Evolutionary conservation across 2,113 vertebrate genomes (phyloP), one percentile per base, ranked within the genome.

Genomic region (Monopterus albus): DNA sequence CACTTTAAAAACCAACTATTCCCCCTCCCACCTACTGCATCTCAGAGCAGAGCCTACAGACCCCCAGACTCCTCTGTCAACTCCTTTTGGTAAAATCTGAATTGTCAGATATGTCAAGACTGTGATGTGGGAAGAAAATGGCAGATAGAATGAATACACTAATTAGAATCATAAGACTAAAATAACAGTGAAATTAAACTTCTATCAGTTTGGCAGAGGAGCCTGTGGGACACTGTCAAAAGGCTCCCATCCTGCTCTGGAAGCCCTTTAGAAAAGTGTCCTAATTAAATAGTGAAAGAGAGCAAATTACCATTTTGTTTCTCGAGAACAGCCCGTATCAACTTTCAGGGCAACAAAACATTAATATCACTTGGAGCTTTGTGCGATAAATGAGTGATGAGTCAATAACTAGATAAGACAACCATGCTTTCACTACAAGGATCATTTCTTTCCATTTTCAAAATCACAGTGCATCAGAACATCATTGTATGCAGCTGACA

Each of bases 371-470:
- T 74, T 35, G 31, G 29, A 59, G 63, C 45, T 45, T 3, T 29
- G 47, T 31, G 17, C 53, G 78, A 78, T 70, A 61, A 69, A 80
- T 64, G 75, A 82, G 29, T 58, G 73, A 85, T 53, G 73, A 60
- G 55, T 77, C 69, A 56, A 62, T 71, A 64, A 73, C 42, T 15
- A 72, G 61, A 74, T 55, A 61, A 65, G 75, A 81, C 74, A 39
- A 57, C 28, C 40, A 6, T 21, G 39, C 23, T 20, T 40, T 59
- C 49, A 15, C 18, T 14, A 1, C 20, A 39, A 77, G 61, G 56
- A 79, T 78, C n/a, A 63, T 82, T 86, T 82, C 69, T 72, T 77
- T 73, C 65, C 62, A 59, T 78, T 84, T 72, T 35, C 69, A 62
- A 28, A 65, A 35, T 43, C 68, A 51, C 0, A 25, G 20, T 23